These are phyloP conservation scores for Morone chrysops DNA, from an alignment of 2,113 vertebrate species.

Conservation along the genomic window DNA sequence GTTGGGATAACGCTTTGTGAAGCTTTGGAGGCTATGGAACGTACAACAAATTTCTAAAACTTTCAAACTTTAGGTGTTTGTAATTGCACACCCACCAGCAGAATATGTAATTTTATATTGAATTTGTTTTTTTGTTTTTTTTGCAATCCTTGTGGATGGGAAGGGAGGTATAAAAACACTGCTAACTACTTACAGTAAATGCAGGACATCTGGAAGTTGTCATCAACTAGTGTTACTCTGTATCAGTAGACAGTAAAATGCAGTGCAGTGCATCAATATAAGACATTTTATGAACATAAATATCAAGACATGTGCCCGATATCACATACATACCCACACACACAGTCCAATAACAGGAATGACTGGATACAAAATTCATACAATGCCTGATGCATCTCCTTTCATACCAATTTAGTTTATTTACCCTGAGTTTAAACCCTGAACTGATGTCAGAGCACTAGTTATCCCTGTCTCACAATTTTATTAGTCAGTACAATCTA, in stretches of 20 bases:
- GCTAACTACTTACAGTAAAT: constrained; percentile 6
- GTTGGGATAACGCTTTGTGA: too few relatives aligned
- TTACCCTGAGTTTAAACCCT: not conserved
- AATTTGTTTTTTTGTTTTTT: too few relatives aligned
- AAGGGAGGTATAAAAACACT: not conserved
- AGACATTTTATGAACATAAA: not conserved
- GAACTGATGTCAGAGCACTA: not conserved
- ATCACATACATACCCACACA: not conserved
- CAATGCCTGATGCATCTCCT: not conserved
- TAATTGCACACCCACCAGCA: not conserved
- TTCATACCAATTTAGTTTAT: not conserved
- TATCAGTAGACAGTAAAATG: not conserved
- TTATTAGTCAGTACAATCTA: not conserved
- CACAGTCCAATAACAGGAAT: not conserved
- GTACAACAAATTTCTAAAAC: not conserved
- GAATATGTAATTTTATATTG: not conserved
- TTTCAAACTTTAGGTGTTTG: not conserved
- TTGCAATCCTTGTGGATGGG: too few relatives aligned
- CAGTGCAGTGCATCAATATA: not conserved
- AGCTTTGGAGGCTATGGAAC: too few relatives aligned
- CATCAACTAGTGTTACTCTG: not conserved
- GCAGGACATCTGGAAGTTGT: constrained; percentile 7
- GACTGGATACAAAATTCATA: not conserved
- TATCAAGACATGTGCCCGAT: not conserved
- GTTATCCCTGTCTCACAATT: not conserved